Conservation (phyloP, 2,797 vertebrate species). For the Lepidocolaptes lacrymiger region DNA sequence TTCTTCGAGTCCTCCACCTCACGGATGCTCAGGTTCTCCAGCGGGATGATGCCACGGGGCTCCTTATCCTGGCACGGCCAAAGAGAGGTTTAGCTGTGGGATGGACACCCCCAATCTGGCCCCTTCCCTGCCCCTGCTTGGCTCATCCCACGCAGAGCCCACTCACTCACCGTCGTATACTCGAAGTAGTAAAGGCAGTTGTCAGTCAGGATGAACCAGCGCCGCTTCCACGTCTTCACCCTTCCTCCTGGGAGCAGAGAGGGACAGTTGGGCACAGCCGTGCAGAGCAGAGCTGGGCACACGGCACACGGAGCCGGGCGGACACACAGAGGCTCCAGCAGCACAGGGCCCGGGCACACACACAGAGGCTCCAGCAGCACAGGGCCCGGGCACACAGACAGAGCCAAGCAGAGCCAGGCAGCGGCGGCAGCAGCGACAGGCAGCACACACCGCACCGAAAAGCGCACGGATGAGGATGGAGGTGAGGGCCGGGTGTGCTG, state of each 20-base stretch:
- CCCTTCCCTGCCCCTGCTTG: background rate
- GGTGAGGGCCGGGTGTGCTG: background rate
- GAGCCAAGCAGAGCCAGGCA: conserved; percentile 42
- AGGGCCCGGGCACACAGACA: background rate
- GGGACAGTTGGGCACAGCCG: background rate
- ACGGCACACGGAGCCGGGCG: background rate
- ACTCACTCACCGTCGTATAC: conserved; percentile 96
- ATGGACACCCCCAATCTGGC: background rate
- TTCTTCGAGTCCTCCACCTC: conserved; percentile 98
- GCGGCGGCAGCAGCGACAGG: background rate
- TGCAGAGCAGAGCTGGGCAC: rapidly evolving
- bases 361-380: conserved; percentile 11
- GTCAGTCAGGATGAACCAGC: conserved; percentile 98
- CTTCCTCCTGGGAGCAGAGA: conserved; percentile 86
- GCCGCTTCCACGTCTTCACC: conserved; percentile 97
- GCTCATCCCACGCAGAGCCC: rapidly evolving
- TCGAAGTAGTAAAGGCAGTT: conserved; percentile 99
- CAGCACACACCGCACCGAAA: background rate
- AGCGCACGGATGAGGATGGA: conserved; percentile 26
- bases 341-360: background rate
- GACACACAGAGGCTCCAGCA: conserved; percentile 7
- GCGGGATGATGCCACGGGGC: conserved; percentile 93
- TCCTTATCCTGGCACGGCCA: conserved; percentile 87
- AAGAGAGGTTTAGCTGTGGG: background rate
- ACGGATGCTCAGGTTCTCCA: conserved; percentile 95